These are phyloP conservation scores for Lindbergichthys nudifrons DNA, from an alignment of 2,797 vertebrate genomes.

Conservation along the genomic window DNA sequence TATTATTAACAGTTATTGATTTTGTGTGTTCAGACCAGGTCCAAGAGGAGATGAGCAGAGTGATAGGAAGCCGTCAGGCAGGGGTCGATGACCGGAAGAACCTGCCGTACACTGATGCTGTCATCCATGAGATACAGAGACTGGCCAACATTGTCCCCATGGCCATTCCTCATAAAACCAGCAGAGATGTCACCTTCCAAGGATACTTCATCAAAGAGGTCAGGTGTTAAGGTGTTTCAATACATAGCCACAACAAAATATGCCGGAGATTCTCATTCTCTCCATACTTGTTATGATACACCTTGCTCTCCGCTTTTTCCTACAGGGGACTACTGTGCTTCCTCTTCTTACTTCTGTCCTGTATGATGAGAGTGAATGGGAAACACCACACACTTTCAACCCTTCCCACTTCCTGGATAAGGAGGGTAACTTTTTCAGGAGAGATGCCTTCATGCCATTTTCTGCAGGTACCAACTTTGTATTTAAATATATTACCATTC, in stretches of 20 bases:
- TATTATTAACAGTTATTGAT: neutral
- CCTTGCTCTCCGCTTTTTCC: too few species aligned
- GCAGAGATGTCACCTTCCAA: conserved; percentile 70
- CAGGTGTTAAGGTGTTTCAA: neutral
- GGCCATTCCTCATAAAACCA: conserved; percentile 66
- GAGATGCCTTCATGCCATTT: conserved; percentile 78
- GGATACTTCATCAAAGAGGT: conserved; percentile 77
- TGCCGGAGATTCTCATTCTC: too few species aligned
- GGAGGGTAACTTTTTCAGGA: conserved; percentile 69
- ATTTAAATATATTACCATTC: neutral
- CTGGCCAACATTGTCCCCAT: conserved; percentile 62
- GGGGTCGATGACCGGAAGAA: conserved; percentile 65
- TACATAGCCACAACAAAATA: too few species aligned
- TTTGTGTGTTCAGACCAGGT: conserved; percentile 62
- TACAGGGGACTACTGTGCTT: conserved; percentile 74
- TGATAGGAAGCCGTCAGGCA: conserved; percentile 58
- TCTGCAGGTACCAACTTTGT: conserved; percentile 72
- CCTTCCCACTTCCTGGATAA: conserved; percentile 79
- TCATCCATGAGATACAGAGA: conserved; percentile 62
- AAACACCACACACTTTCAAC: conserved; percentile 74
- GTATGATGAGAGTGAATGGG: conserved; percentile 76
- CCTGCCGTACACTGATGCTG: conserved; percentile 73
- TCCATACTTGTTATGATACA: too few species aligned
- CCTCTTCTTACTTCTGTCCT: conserved; percentile 76
- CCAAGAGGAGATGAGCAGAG: conserved; percentile 71